Base-by-base conservation (phyloP, 2,797 vertebrate species). In the Anisognathus igniventris region DNA sequence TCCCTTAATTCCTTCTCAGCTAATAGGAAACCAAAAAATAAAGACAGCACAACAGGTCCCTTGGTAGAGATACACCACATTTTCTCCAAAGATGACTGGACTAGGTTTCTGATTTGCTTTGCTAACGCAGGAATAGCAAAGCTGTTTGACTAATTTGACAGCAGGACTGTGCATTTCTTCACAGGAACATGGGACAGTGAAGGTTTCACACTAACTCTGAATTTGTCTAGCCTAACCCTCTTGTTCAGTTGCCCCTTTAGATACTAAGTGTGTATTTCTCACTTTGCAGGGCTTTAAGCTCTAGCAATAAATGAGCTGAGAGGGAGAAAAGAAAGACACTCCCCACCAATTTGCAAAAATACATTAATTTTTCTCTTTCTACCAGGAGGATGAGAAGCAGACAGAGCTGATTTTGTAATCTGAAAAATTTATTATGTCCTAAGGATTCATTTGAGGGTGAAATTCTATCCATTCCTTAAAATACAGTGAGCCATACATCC, bases 361-460 rank as follows among this genome's bases (percentile, higher is more conserved):
- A 64, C 62, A 90, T 94, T 51, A 48, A 28, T 91, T 51, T 91
- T 74, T 77, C 47, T 88, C 73, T 88, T 93, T 88, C 50, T 62
- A 25, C 39, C 74, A 86, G 51, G 86, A 92, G 80, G 68, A 93
- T 68, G 45, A 95, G 75, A 95, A 94, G 48, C 64, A 92, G 75
- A 88, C 68, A 88, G 58, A 75, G 30, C 50, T 15, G 9, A 65
- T 89, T 93, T 85, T 88, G 28, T 84, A 68, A 73, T 86, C 78
- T 90, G 62, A 90, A 93, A 93, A 97, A 78, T 48, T 66, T 93
- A 80, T 76, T 92, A 80, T 47, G 44, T 93, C 75, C 83, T 86
- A 79, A 85, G 65, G 77, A 82, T 95, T 92, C 54, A 58, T 94
- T 70, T 93, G 64, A 74, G 65, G 37, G 44, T 62, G 40, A 61